Evolutionary conservation across 2,888 invertebrate genomes (phyloP), one percentile per base, ranked within the genome.

Genomic region (Panorpa germanica): DNA sequence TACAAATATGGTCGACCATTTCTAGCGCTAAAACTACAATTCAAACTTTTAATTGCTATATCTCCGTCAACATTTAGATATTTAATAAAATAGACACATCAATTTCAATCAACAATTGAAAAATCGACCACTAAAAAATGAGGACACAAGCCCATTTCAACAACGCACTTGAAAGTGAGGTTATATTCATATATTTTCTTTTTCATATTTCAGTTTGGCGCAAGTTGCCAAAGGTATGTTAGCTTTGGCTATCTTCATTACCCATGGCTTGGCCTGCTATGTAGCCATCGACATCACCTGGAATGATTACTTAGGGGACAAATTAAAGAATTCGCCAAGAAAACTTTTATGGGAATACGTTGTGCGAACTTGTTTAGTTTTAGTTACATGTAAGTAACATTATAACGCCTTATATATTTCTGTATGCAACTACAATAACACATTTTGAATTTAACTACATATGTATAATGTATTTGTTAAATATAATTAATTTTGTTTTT

Each of bases 261-360:
- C 91, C 0, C 95, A 95, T 50, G 81, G 81, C 0, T 59, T 96
- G 19, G 91, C 93, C 44, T 83, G 90, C 52, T 96, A 93, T 53
- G 95, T 96, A 3, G 91, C 95, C 5, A 76, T 93, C 41, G 82
- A 85, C 44, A 86, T 96, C 39, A 62, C 82, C 25, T 91, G 90
- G 86, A 85, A 81, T 43, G 70, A 75, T 33, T 80, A 75, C 48
- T 54, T 78, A 6, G 53, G 57, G 10, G 58, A 62, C 6, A 59
- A 54, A 37, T 53, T 77, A 25, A 63, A 66, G 27, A 65, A 69
- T 45, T 65, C 59, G 49, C 59, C 64, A 4, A 60, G 61, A 38
- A 64, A 68, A 37, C 24, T 66, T 1, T 40, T 75, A 27, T 74
- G 74, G 64, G 88, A 90, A 50, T 86, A 82, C 49, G 45, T 66